Percentiles rank a stretch among this genome's conserved stretches.
phyloP scores from a whole-genome alignment of 1,140 invertebrate species.

The Zaprionus davidi region DNA sequence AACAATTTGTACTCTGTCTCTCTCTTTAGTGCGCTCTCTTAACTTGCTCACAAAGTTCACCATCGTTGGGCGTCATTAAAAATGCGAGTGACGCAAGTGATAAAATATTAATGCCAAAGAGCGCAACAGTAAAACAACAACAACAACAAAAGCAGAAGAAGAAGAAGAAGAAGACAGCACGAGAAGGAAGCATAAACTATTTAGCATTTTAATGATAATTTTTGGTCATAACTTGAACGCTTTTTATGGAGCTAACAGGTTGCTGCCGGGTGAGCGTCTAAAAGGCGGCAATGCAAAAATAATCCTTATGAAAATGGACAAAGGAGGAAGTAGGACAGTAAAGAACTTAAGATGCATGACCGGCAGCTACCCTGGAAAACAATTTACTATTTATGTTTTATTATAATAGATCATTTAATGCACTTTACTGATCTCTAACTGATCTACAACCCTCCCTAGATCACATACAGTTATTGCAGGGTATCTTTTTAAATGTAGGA shows the following conservation, averaged over 20 bases:
- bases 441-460: too few relatives aligned
- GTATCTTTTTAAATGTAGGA: neutral
- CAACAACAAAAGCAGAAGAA: slow-evolving; percentile 2
- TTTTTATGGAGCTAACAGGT: slow-evolving; percentile 48
- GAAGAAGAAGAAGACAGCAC: neutral
- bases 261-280: slow-evolving; percentile 22
- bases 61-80: slow-evolving; percentile 51
- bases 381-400: neutral
- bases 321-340: neutral
- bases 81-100: slow-evolving; percentile 77
- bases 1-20: neutral
- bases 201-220: slow-evolving; percentile 49
- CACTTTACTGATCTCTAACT: neutral
- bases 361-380: neutral
- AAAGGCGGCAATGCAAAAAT: slow-evolving; percentile 34
- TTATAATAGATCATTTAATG: neutral
- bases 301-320: slow-evolving; percentile 20
- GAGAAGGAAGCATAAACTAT: slow-evolving; percentile 31
- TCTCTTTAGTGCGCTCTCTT: neutral
- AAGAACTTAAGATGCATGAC: neutral
- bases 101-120: slow-evolving; percentile 68
- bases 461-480: neutral
- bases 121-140: slow-evolving; percentile 38
- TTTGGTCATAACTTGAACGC: slow-evolving; percentile 35
- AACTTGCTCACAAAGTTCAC: slow-evolving; percentile 17